Base-by-base conservation (phyloP, 2,113 vertebrate genomes). In the Tringa solitaria region DNA sequence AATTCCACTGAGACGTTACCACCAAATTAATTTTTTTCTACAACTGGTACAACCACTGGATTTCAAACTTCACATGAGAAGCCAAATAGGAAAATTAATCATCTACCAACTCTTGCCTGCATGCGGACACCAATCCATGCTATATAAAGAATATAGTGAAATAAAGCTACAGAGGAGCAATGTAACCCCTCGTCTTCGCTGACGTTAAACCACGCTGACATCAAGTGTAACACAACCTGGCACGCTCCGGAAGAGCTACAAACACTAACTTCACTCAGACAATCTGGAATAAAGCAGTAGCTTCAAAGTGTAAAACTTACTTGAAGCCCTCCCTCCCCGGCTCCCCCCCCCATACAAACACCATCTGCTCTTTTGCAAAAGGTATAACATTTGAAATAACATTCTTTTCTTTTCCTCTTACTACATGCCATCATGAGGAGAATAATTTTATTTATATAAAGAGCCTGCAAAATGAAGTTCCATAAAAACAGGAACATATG, bases 401-500 rank as follows among this genome's bases (percentile, higher is more conserved):
- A 81, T 77, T 93, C 56, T 80, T 72, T 83, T 83, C 46, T 84
- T 50, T 90, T 68, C 43, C 41, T 89, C 69, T 92, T 81, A 41
- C 77, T 79, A 82, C 35, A n/a, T 35, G 68, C 76, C 82, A 96
- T 86, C 79, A 70, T 0, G 26, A 90, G 89, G 43, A 87, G 59
- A 95, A 96, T 72, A 64, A 94, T 78, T 81, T 80, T 94, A 95
- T 93, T 95, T 96, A 90, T 92, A 85, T 70, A 78, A 83, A 95
- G 54, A 96, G 70, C 86, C 67, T 10, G 0, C 81, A 92, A 95
- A 96, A 91, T 85, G 67, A 92, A 94, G 96, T 69, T 76, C 70
- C 89, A 93, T 85, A 97, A 97, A 96, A 95, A 94, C 90, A 94
- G 84, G 90, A 97, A 82, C 95, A 97, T 97, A 97, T 84, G 77